phyloP scores from a whole-genome alignment of 2,797 vertebrate species.

The Chrosomus eos region DNA sequence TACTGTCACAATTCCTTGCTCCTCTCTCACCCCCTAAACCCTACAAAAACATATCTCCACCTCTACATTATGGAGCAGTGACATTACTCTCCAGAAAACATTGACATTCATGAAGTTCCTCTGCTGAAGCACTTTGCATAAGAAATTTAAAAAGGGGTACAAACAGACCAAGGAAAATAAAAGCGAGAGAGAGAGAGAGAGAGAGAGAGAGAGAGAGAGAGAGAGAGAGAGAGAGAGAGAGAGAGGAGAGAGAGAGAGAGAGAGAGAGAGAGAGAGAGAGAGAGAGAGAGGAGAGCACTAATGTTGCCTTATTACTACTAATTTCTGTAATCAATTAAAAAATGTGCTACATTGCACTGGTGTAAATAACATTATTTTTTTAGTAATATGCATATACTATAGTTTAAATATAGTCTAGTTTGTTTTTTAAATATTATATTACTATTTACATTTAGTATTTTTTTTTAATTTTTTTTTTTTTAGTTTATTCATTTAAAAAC shows the following conservation, averaged over 20 bases:
- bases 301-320: neutral
- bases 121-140: slow-evolving; percentile 50
- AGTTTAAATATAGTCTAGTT: too few relatives aligned
- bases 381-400: neutral
- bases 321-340: neutral
- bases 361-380: neutral
- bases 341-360: neutral
- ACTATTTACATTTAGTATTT: too few relatives aligned
- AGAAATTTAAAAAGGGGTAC: slow-evolving; percentile 37
- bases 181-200: neutral
- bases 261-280: neutral
- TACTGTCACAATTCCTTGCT: slow-evolving; percentile 66
- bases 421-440: too few relatives aligned
- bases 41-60: neutral
- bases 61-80: neutral
- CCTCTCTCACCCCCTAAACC: slow-evolving; percentile 53
- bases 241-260: neutral
- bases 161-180: slow-evolving; percentile 37
- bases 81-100: slow-evolving; percentile 23
- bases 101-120: neutral
- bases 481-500: too few relatives aligned
- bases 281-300: too few relatives aligned
- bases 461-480: too few relatives aligned
- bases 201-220: too few relatives aligned
- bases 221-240: neutral